Conservation (phyloP, 2,113 vertebrate species). For the Cyphomyrus discorhynchus region DNA sequence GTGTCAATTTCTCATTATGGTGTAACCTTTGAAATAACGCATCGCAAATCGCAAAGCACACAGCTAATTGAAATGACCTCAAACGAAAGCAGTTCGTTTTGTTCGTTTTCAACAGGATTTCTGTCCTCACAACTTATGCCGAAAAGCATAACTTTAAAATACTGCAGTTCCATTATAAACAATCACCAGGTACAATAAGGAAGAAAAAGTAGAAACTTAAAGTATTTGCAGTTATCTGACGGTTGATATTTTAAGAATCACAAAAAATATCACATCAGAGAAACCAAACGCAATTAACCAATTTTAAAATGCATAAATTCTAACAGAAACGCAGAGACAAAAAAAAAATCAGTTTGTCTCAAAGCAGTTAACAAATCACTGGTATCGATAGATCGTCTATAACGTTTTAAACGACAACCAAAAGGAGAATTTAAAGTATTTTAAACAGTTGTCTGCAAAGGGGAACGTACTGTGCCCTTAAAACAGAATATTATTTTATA, state of each 20-base stretch:
- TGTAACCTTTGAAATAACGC: not conserved
- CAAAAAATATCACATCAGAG: not conserved
- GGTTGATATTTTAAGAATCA: not conserved
- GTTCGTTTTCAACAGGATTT: not conserved
- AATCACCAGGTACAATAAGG: not conserved
- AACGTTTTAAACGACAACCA: not conserved
- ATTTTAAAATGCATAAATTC: not conserved
- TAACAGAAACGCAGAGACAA: not conserved
- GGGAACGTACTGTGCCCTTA: not conserved
- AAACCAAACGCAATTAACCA: not conserved
- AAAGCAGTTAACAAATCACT: not conserved
- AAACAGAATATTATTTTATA: not conserved
- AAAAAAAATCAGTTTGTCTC: not conserved
- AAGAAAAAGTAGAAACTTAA: not conserved
- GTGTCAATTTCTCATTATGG: not conserved
- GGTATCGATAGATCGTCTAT: not conserved
- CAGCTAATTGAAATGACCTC: not conserved
- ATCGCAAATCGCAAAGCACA: not conserved
- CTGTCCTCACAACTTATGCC: not conserved
- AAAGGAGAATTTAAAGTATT: not conserved
- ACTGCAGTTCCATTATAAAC: not conserved
- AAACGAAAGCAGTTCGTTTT: not conserved
- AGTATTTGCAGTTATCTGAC: not conserved
- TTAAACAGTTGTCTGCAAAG: not conserved
- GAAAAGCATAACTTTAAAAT: not conserved